These are phyloP conservation scores for Drosophila teissieri DNA, from an alignment of 1,140 invertebrate genomes.

Conservation along the genomic window DNA sequence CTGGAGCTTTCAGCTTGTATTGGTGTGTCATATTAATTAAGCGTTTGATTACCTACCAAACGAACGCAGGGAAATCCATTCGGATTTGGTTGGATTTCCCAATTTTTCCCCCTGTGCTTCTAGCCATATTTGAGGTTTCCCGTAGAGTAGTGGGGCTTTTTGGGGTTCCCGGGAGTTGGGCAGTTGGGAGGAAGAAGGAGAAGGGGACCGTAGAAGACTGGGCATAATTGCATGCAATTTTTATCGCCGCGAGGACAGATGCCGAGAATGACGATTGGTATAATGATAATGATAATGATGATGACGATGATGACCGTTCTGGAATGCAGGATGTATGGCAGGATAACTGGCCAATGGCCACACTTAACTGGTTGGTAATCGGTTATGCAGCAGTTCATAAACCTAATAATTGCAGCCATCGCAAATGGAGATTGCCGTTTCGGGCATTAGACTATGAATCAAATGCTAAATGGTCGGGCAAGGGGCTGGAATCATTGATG, in stretches of 20 bases:
- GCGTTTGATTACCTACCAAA: constrained; percentile 71
- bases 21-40: constrained; percentile 79
- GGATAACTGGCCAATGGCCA: constrained; percentile 1
- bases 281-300: neutral
- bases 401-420: constrained; percentile 24
- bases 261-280: constrained; percentile 13
- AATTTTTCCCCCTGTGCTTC: constrained; percentile 7
- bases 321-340: constrained; percentile 3
- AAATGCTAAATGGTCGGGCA: neutral
- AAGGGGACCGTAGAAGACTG: constrained; percentile 1
- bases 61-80: constrained; percentile 38
- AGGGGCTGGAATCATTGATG: too few relatives aligned
- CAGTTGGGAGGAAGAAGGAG: too few relatives aligned
- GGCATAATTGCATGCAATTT: constrained; percentile 74
- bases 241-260: constrained; percentile 53
- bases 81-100: constrained; percentile 43
- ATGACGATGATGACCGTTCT: neutral
- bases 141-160: constrained; percentile 11
- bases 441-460: constrained; percentile 6
- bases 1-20: constrained; percentile 32
- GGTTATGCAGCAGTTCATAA: constrained; percentile 33
- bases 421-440: neutral
- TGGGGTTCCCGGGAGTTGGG: neutral
- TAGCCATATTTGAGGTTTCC: constrained; percentile 25
- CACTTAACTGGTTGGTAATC: constrained; percentile 38